Evolutionary conservation across 2,797 vertebrate genomes (phyloP), one percentile per base, ranked within the genome.

Genomic region (Eurystomus glaucurus): DNA sequence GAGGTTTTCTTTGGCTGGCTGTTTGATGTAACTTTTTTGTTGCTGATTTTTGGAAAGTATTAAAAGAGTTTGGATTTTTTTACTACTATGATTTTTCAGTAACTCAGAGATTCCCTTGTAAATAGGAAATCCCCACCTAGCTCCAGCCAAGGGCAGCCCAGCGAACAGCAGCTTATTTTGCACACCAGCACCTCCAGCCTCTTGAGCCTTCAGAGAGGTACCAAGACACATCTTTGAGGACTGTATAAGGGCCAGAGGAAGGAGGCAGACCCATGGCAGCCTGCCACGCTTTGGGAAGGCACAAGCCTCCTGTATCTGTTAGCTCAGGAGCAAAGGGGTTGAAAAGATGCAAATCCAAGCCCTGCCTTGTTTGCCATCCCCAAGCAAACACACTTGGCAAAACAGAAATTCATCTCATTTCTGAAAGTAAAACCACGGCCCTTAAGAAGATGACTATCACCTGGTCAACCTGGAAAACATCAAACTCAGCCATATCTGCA

Each of bases 1-100:
- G 98, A 98, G 98, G 98, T 98, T 98, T 93, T 93, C 90, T 92
- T 85, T 18, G 83, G 88, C 92, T 86, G 91, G 87, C 88, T 91
- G 90, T 4, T 91, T 43, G 98, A 98, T 98, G 95, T 94, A 93
- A 88, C 96, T 76, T 97, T 97, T 90, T 96, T 80, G 61, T 83
- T 71, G 76, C 83, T 43, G 82, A 93, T 88, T 97, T 97, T 97
- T 95, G 83, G 94, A 97, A 97, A 92, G 80, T 96, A 97, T 97
- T 98, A 98, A 98, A 96, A 96, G 92, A 89, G 76, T 82, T 96
- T 75, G 85, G 95, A 95, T 96, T 97, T 97, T 94, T 96, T 94
- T 96, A 97, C 85, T 85, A 94, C 61, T 46, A 35, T 9, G 69
- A 64, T 72, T 87, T 68, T 21, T 29, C 0, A 1, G 5, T 84